Evolutionary conservation across 2,888 invertebrate species (phyloP).

Genomic region (Parasteatoda lunata): DNA sequence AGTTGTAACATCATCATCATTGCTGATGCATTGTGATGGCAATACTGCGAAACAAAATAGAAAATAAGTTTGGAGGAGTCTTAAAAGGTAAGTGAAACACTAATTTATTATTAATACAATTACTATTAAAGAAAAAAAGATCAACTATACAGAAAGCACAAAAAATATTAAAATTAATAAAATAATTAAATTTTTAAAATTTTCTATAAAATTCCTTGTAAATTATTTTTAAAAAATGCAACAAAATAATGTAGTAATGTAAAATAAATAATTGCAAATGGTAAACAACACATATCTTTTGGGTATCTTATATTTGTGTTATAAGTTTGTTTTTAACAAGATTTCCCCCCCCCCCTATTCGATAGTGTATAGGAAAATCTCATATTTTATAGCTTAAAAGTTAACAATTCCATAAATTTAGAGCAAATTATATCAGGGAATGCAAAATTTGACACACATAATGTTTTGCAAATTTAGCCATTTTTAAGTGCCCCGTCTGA

Average conservation of each 20-base stretch:
- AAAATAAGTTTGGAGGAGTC: no score
- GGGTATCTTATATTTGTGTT: not conserved
- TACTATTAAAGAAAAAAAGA: no score
- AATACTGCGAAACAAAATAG: not conserved
- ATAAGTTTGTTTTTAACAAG: not conserved
- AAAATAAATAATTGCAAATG: no score
- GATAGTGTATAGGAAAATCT: not conserved
- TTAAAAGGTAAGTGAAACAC: no score
- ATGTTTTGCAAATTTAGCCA: no score
- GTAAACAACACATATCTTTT: no score
- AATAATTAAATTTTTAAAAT: not conserved
- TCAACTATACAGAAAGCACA: no score
- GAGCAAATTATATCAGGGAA: not conserved
- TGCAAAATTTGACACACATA: not conserved
- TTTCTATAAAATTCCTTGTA: not conserved
- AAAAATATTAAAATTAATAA: not conserved
- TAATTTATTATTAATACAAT: no score
- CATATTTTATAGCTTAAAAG: not conserved
- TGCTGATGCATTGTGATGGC: conserved; percentile 27
- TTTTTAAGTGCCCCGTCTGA: no score
- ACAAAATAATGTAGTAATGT: no score
- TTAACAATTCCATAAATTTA: not conserved
- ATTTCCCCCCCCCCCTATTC: not conserved
- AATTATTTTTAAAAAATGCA: no score
- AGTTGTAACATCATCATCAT: conserved; percentile 42